Conservation (phyloP, 2,113 vertebrate genomes). For the Oryzias celebensis region DNA sequence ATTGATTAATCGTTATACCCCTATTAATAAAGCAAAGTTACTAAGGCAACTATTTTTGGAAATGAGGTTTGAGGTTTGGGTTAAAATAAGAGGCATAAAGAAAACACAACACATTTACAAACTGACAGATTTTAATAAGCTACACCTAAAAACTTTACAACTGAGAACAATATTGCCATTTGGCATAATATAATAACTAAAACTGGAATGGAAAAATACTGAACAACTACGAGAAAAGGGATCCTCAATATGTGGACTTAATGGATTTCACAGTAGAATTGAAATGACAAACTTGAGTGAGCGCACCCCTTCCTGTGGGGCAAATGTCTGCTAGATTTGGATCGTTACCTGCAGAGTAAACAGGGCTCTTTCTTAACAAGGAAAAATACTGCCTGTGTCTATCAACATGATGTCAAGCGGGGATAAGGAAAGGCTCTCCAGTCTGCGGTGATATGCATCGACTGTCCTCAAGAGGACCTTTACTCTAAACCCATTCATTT, state of each 20-base stretch:
- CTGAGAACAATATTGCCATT: too few species aligned
- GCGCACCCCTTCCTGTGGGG: conserved; percentile 75
- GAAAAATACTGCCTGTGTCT: conserved; percentile 72
- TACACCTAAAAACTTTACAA: too few species aligned
- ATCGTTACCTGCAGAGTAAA: conserved; percentile 79
- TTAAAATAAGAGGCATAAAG: too few species aligned
- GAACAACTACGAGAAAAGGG: conserved; percentile 50
- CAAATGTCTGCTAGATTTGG: conserved; percentile 75
- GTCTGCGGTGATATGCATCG: conserved; percentile 66
- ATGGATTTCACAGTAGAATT: conserved; percentile 80
- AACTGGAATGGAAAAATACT: conserved; percentile 33
- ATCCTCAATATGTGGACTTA: conserved; percentile 63
- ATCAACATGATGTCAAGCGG: conserved; percentile 65
- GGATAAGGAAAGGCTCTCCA: conserved; percentile 57
- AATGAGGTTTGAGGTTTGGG: too few species aligned
- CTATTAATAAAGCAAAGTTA: too few species aligned
- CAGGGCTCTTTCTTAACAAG: conserved; percentile 73
- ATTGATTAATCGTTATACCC: too few species aligned
- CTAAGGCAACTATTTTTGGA: too few species aligned
- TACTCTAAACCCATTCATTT: conserved; percentile 58
- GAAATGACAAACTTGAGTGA: conserved; percentile 79
- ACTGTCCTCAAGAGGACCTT: conserved; percentile 71
- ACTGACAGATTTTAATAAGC: too few species aligned
- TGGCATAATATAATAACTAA: too few species aligned
- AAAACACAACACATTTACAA: too few species aligned